phyloP scores from a whole-genome alignment of 2,888 invertebrate species.

The Muscina levida region DNA sequence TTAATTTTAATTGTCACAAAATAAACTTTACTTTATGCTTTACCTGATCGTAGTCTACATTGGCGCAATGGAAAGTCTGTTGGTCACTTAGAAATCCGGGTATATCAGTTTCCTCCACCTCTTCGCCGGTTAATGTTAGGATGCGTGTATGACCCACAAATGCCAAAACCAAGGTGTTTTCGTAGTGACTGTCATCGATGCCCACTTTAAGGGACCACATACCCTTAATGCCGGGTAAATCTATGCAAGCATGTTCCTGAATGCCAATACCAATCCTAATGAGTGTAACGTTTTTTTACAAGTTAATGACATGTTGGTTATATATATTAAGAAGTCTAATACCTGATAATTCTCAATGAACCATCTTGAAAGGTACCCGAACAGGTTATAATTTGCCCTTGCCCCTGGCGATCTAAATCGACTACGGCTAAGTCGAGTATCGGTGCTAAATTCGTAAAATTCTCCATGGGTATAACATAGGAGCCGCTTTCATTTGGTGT shows the following conservation, averaged over 20 bases:
- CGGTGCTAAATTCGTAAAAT: conserved; percentile 97
- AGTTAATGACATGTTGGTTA: too few species aligned
- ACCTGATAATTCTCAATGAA: conserved; percentile 92
- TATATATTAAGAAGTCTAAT: too few species aligned
- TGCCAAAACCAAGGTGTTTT: conserved; percentile 95
- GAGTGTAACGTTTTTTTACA: too few species aligned
- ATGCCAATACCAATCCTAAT: conserved; percentile 99
- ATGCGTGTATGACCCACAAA: conserved; percentile 98
- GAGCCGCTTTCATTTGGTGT: conserved; percentile 91
- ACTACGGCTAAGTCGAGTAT: conserved; percentile 99
- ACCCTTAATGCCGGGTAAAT: conserved; percentile 97
- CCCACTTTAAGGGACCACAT: conserved; percentile 96
- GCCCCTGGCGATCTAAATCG: conserved; percentile 97
- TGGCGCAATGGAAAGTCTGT: conserved; percentile 96
- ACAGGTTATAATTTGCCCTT: conserved; percentile 98
- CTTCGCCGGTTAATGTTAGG: conserved; percentile 93
- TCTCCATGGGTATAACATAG: conserved; percentile 96
- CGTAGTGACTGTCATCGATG: conserved; percentile 82
- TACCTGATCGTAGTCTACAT: conserved; percentile 91
- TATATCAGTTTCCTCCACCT: conserved; percentile 98
- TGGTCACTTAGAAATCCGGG: conserved; percentile 94
- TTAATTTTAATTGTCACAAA: not conserved
- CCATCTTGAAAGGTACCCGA: conserved; percentile 99
- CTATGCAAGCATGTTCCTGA: conserved; percentile 98
- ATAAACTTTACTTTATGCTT: conserved; percentile 61